Conservation (phyloP, 2,113 vertebrate genomes). For the Tichodroma muraria region DNA sequence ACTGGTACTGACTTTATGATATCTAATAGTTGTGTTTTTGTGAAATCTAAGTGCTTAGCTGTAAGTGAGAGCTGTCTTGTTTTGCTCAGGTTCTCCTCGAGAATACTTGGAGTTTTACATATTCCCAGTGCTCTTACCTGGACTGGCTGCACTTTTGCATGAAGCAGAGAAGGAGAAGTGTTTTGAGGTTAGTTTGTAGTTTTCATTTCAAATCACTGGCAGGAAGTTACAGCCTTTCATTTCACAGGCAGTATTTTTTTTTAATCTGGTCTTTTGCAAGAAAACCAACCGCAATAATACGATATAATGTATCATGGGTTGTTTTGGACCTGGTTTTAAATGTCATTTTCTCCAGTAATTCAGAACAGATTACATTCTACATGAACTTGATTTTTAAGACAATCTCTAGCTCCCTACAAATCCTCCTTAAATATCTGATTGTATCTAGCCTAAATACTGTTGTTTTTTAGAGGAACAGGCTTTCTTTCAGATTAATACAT, state of each 20-base stretch:
- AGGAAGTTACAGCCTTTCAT: neutral
- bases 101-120: constrained; percentile 75
- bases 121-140: constrained; percentile 84
- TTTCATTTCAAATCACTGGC: neutral
- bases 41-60: neutral
- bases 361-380: neutral
- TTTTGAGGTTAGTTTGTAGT: constrained; percentile 76
- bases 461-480: neutral
- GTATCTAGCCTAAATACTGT: neutral
- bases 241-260: neutral
- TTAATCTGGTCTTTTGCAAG: neutral
- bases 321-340: neutral
- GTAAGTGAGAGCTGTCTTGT: neutral
- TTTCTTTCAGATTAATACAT: neutral
- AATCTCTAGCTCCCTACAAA: neutral
- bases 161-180: constrained; percentile 77
- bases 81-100: constrained; percentile 72
- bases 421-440: neutral
- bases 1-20: neutral
- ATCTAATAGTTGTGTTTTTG: neutral
- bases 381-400: neutral
- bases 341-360: neutral
- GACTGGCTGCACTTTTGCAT: constrained; percentile 78
- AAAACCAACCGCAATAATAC: neutral
- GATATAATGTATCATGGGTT: neutral